These are phyloP conservation scores for Callinectes sapidus DNA, from an alignment of 2,888 invertebrate genomes.

Conservation along the genomic window DNA sequence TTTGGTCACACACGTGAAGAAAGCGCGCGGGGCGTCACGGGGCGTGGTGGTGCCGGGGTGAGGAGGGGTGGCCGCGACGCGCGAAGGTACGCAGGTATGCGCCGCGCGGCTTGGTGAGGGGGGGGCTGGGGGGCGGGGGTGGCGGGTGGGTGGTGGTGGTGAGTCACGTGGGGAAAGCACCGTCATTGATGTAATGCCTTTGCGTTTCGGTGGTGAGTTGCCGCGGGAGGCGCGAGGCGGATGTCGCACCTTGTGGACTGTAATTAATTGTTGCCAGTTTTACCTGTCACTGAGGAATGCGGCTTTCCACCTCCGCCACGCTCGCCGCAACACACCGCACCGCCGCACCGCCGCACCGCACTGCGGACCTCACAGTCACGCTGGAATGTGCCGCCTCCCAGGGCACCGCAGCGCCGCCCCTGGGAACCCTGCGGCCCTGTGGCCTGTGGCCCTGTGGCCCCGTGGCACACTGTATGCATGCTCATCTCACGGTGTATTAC, in stretches of 20 bases:
- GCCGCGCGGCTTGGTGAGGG: conserved; percentile 15
- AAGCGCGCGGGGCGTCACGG: not conserved
- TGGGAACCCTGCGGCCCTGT: not conserved
- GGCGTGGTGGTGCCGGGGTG: not conserved
- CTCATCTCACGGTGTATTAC: not conserved
- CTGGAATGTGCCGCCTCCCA: not conserved
- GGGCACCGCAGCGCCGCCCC: not conserved
- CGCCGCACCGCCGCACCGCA: too few species aligned
- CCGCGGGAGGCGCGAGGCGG: conserved; percentile 40
- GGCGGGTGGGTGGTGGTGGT: not conserved
- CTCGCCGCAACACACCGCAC: not conserved
- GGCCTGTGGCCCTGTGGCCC: not conserved
- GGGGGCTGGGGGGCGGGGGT: too few species aligned
- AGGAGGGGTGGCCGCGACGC: not conserved
- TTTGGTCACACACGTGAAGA: conserved; percentile 19
- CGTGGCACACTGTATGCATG: not conserved
- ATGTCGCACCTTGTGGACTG: conserved; percentile 29
- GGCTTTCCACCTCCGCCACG: conserved; percentile 21
- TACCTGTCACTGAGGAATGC: conserved; percentile 42
- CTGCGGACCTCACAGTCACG: not conserved
- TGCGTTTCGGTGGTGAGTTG: conserved; percentile 39
- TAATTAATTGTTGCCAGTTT: conserved; percentile 46
- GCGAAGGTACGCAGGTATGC: conserved; percentile 19
- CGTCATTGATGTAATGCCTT: conserved; percentile 41
- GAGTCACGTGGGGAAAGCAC: conserved; percentile 34